phyloP scores from a whole-genome alignment of 2,888 invertebrate genomes.

The Agrilus mali region DNA sequence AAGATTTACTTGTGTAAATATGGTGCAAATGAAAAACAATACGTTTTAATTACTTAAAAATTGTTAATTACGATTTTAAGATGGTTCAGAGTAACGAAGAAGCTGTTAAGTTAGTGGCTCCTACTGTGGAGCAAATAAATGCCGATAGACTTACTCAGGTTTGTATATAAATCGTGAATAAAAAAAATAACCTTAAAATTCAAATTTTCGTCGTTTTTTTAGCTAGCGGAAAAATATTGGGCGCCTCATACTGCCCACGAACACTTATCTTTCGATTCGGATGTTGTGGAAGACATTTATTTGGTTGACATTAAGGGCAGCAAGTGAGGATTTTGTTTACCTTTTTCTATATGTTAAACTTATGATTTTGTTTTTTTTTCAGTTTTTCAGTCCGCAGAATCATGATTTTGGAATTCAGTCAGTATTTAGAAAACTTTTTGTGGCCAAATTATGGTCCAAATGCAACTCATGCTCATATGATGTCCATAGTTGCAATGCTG shows the following conservation, averaged over 20 bases:
- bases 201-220: slow-evolving; percentile 18
- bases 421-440: slow-evolving; percentile 90
- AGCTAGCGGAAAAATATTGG: slow-evolving; percentile 91
- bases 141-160: slow-evolving; percentile 82
- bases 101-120: slow-evolving; percentile 43
- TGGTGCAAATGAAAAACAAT: too few species aligned
- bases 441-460: slow-evolving; percentile 87
- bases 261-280: slow-evolving; percentile 61
- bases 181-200: slow-evolving; percentile 10
- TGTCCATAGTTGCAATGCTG: slow-evolving; percentile 96
- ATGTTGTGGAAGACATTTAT: slow-evolving; percentile 82
- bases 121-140: slow-evolving; percentile 83
- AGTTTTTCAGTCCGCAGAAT: slow-evolving; percentile 69
- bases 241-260: slow-evolving; percentile 66
- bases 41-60: not conserved
- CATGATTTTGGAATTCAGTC: slow-evolving; percentile 94
- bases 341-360: slow-evolving; percentile 1
- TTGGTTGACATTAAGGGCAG: slow-evolving; percentile 73
- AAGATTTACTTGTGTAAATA: too few species aligned
- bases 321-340: slow-evolving; percentile 42
- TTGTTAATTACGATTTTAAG: not conserved
- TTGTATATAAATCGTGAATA: slow-evolving; percentile 12
- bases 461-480: slow-evolving; percentile 77
- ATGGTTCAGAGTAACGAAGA: slow-evolving; percentile 9
- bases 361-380: slow-evolving; percentile 8